Percentiles rank a stretch among this genome's conserved stretches.
Conservation (phyloP, 2,888 invertebrate genomes). For the Charanyca ferruginea region DNA sequence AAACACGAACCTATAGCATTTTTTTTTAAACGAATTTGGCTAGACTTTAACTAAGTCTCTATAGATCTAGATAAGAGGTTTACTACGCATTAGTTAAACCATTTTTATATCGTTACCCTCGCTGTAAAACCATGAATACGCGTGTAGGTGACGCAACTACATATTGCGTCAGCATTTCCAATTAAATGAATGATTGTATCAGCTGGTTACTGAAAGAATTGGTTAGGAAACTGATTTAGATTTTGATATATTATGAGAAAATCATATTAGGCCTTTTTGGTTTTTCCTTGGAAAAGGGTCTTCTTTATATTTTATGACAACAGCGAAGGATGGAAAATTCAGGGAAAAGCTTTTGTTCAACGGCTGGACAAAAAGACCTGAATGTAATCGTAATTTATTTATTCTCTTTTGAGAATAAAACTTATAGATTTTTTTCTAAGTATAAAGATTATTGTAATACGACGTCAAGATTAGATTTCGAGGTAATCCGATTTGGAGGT, state of each 20-base stretch:
- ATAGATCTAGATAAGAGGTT: constrained; percentile 48
- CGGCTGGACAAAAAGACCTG: background rate
- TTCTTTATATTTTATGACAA: background rate
- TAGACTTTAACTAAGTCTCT: constrained; percentile 37
- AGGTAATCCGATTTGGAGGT: background rate
- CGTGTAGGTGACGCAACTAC: constrained; percentile 24
- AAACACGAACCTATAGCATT: too few relatives aligned
- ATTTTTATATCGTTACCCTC: constrained; percentile 35
- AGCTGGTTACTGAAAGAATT: constrained; percentile 11
- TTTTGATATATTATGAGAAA: background rate
- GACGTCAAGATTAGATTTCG: constrained; percentile 1
- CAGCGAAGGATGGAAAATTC: constrained; percentile 4
- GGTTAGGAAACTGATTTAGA: background rate
- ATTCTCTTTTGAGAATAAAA: too few relatives aligned
- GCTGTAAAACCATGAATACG: constrained; percentile 30
- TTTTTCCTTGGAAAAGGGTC: background rate
- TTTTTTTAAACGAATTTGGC: constrained; percentile 36
- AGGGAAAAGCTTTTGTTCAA: constrained; percentile 7
- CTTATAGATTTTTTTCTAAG: too few relatives aligned
- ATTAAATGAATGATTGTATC: constrained; percentile 8
- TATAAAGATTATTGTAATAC: background rate
- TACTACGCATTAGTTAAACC: constrained; percentile 40
- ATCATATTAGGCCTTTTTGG: background rate
- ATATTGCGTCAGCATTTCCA: constrained; percentile 18
- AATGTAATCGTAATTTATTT: constrained; percentile 17